Conservation (phyloP, 2,888 invertebrate genomes). For the Andrena bucephala region DNA sequence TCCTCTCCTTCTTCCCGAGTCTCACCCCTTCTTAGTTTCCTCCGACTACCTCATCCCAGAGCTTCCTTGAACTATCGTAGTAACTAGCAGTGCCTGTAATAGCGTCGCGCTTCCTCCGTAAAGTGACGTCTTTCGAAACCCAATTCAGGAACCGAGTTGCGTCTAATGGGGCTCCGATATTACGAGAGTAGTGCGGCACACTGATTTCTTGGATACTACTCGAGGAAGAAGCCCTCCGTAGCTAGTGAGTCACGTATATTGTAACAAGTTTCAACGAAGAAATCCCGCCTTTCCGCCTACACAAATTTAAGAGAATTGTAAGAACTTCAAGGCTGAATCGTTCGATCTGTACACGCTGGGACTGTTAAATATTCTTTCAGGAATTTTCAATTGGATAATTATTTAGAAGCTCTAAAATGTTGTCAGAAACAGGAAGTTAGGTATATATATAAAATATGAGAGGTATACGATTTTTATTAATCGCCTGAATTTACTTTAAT, state of each 20-base stretch:
- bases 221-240: constrained; percentile 33
- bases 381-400: too few species aligned
- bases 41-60: constrained; percentile 39
- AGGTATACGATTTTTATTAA: too few species aligned
- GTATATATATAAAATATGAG: too few species aligned
- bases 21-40: constrained; percentile 38
- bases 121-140: constrained; percentile 79
- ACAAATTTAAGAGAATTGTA: background rate
- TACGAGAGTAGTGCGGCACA: constrained; percentile 67
- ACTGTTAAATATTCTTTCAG: too few species aligned
- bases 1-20: constrained; percentile 52
- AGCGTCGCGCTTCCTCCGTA: constrained; percentile 76
- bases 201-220: constrained; percentile 70
- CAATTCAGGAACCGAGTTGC: constrained; percentile 74
- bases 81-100: constrained; percentile 80
- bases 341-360: background rate
- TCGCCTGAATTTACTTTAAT: too few species aligned
- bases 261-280: constrained; percentile 44
- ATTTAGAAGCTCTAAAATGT: too few species aligned
- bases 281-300: constrained; percentile 22
- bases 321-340: background rate
- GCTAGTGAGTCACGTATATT: constrained; percentile 48
- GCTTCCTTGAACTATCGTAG: constrained; percentile 72
- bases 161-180: constrained; percentile 75
- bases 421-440: too few species aligned